Evolutionary conservation across 53 echinoderm and acorn worm species (phyloP), one percentile per base, ranked within the genome.

Genomic region (Holothuria leucospilota): DNA sequence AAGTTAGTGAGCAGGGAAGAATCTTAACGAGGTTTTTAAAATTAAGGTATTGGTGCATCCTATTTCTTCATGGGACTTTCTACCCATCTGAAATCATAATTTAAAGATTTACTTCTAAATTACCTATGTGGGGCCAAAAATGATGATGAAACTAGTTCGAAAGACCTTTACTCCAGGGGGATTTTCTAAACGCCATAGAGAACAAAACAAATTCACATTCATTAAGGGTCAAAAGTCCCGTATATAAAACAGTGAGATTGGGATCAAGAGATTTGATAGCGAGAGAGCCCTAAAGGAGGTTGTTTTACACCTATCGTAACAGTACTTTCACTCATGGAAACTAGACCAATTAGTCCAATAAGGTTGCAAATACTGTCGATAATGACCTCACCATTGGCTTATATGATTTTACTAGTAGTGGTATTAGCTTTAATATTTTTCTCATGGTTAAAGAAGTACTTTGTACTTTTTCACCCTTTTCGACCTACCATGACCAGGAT

Each of bases 401-500:
- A 7, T 13, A 20, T 10, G 20, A 67, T 5, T 13, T 16, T 0
- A 29, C 26, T 8, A 67, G 29, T 67, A 16, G 67, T 67, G 29
- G 25, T 67, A 20, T 16, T 21, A 6, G 13, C 14, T 71, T 58
- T 85, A 8, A 53, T 71, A 40, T 9, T 11, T 34, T 85, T 71
- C 53, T 71, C 85, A 85, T 71, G 71, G n/a, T n/a, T n/a, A n/a
- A n/a, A n/a, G n/a, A n/a, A n/a, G n/a, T n/a, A n/a, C n/a, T n/a
- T n/a, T n/a, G n/a, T n/a, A n/a, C n/a, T n/a, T n/a, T n/a, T n/a
- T n/a, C n/a, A n/a, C n/a, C n/a, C n/a, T n/a, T n/a, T n/a, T n/a
- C 84, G 15, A 85, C 85, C 72, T 71, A 85, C 29, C 71, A 30
- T 9, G 85, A 52, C 29, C 71, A 68, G n/a, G 84, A 84, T 84